Base-by-base conservation (phyloP, 1,140 invertebrate genomes). In the Zaprionus capensis region DNA sequence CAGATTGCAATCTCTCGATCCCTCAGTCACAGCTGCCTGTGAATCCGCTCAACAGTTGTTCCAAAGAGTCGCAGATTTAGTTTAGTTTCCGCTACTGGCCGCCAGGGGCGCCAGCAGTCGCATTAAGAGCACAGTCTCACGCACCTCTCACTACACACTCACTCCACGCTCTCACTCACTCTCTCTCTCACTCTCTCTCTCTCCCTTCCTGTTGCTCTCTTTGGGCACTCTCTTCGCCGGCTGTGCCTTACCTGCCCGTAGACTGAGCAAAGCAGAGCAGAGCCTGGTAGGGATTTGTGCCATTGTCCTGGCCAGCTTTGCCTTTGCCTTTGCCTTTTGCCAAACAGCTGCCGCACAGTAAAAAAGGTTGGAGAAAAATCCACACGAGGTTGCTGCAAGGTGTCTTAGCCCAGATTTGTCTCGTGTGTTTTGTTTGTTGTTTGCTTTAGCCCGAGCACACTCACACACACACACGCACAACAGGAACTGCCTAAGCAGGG, bases 371-470 rank as follows among this genome's bases (percentile, higher is more conserved):
- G 85, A 44, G 61, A 70, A 79, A 73, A 88, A 84, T 70, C 84
- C 77, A 84, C 77, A 80, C 80, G 68, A 74, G 79, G 66, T 83
- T 69, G 65, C 84, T 24, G 84, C 84, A 88, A 88, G 84, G 84
- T 88, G 84, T 88, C 84, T 88, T 78, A 81, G 84, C 85, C 85
- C 84, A 88, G 84, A 88, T 88, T 88, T 88, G 84, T 88, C 84
- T 90, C 84, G 84, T 90, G 85, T 76, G 77, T 81, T 86, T 22
- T 41, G 63, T 46, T 46, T 38, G 12, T 38, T 46, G 41, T 44
- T 44, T n/a, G 6, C 41, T 17, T 38, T 15, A 15, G 12, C 31
- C 31, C 31, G 31, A 34, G 31, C 31, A 34, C 41, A 44, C 15
- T 17, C 41, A 17, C 41, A 9, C 41, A 46, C n/a, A 17, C 41